Conservation (phyloP, 2,888 invertebrate species). For the Boloria euphrosyne region DNA sequence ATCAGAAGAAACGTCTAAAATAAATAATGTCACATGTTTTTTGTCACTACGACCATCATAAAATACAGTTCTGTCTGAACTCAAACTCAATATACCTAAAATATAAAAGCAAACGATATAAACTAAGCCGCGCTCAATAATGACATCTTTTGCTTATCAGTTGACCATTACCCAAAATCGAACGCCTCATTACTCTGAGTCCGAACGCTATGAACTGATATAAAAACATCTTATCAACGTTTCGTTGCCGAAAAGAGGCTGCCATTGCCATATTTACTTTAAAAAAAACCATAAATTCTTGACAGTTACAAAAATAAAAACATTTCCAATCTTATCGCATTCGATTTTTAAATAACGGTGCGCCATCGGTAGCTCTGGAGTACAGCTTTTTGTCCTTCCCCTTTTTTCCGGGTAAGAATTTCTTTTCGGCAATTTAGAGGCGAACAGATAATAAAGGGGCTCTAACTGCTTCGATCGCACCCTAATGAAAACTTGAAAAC, state of each 20-base stretch:
- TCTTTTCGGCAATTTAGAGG: constrained; percentile 81
- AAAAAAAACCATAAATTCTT: constrained; percentile 75
- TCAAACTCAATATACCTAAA: constrained; percentile 17
- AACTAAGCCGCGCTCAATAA: constrained; percentile 73
- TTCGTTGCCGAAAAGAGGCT: constrained; percentile 69
- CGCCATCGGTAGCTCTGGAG: constrained; percentile 75
- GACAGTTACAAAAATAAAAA: constrained; percentile 79
- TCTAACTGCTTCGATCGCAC: constrained; percentile 79
- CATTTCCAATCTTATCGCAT: constrained; percentile 78
- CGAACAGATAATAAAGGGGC: constrained; percentile 83
- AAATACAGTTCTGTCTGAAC: constrained; percentile 11
- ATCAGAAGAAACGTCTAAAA: neutral
- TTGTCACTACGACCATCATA: neutral
- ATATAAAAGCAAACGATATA: constrained; percentile 64
- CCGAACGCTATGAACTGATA: constrained; percentile 69
- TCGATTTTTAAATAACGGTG: constrained; percentile 81
- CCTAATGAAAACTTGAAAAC: constrained; percentile 80
- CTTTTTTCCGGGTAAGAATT: constrained; percentile 75
- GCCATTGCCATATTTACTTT: constrained; percentile 76
- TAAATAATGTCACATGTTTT: neutral
- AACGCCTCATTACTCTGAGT: constrained; percentile 78
- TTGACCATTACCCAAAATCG: constrained; percentile 82
- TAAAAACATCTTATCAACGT: constrained; percentile 77
- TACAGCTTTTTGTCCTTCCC: constrained; percentile 77
- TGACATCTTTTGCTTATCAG: constrained; percentile 81